Evolutionary conservation across 2,888 invertebrate species (phyloP), one percentile per base, ranked within the genome.

Genomic region (Zaprionus bogoriensis): DNA sequence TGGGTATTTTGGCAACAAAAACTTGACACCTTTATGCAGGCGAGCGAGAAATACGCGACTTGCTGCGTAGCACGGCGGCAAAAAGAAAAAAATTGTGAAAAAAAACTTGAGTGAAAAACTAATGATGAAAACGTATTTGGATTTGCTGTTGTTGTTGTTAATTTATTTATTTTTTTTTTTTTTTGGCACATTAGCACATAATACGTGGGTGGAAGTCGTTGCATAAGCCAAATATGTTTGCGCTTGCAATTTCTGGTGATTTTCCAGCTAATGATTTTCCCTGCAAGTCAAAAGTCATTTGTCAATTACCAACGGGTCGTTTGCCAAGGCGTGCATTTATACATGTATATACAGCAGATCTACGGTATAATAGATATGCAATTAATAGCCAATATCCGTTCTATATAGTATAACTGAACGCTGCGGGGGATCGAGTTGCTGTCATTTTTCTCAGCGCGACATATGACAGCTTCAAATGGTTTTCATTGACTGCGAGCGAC

Each of bases 361-460:
- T 54, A 48, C 14, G 14, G 12, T 12, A 22, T 3, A 32, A 17
- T 41, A 17, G 38, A 10, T 44, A 54, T 51, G 6, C 38, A 36
- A 19, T 36, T 66, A 72, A 75, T 75, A 61, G 50, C 44, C 73
- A 66, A 71, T 75, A 80, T 75, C 77, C 77, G 81, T 80, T 79
- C 44, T 54, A 36, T 32, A 32, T 9, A 25, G 2, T 25, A 27
- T 36, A 36, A 51, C 20, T 38, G 30, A 25, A 58, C 63, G 44
- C 32, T 69, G 80, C 75, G 83, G 80, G 77, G 80, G 83, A 51
- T 68, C 68, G 36, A 28, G 62, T 41, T 52, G 38, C 52, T 60
- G 63, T 67, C 48, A 55, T 67, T 46, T 62, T 54, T 46, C 27
- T 44, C 25, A 12, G 25, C 22, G 25, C 22, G 6, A 4, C 4